Evolutionary conservation across 1,140 invertebrate species (phyloP), one percentile per base, ranked within the genome.

Genomic region (Drosophila kikkawai): DNA sequence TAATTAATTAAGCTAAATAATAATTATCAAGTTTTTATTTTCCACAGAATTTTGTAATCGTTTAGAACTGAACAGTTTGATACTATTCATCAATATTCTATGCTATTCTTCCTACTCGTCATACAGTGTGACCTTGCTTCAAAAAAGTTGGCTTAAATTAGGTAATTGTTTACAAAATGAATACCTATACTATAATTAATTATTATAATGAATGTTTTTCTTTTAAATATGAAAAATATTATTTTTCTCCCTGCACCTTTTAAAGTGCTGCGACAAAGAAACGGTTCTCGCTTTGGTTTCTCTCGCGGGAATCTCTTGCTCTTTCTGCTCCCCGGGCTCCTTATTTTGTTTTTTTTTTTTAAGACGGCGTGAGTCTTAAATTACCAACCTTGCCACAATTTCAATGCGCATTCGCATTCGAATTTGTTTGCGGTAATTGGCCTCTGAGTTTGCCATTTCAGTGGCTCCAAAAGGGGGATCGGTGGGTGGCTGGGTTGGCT

Each of bases 311-410:
- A 70, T 66, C 44, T 55, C 47, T 66, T 19, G 19, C 39, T 50
- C 39, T 74, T 74, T 67, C 41, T 45, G 58, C 59, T 39, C 53
- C 51, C 56, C 67, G 41, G 36, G 15, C 53, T 64, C 47, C 57
- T 70, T 29, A 29, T 29, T 45, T 26, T 48, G 26, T 55, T 56
- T 51, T 7, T 48, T 9, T 48, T 68, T 63, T 47, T 48, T 45
- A 50, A 47, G 60, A 53, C 81, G 79, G 86, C 86, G 86, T 91
- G 86, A 91, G 86, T 91, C 86, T 91, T 91, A 91, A 91, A 91
- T 91, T 91, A 91, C 82, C 86, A 91, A 91, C 86, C 86, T 91
- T 91, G 86, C 86, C 86, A 91, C 86, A 91, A 91, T 86, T 91
- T 81, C 87, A 91, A 82, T 87, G 80, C 80, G 80, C 85, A 91